Evolutionary conservation across 2,888 invertebrate genomes (phyloP).

Genomic region (Nezara viridula): DNA sequence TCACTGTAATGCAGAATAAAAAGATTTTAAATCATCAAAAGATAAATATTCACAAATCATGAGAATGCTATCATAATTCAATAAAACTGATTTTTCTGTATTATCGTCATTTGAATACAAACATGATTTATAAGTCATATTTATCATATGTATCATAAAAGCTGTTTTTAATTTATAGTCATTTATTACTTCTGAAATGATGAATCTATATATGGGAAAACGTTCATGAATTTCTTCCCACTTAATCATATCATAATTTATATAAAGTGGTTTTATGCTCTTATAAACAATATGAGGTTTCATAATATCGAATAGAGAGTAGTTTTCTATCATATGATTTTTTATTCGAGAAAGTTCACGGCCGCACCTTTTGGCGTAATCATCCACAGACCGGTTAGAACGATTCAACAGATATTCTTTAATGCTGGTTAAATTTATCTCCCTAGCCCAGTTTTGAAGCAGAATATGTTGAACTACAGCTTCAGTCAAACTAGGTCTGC

Average conservation of each 20-base stretch:
- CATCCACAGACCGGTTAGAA: neutral
- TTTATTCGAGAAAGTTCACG: neutral
- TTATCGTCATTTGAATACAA: neutral
- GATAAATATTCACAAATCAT: neutral
- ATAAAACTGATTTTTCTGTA: neutral
- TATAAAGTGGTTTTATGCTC: neutral
- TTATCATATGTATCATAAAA: neutral
- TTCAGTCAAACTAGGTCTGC: neutral
- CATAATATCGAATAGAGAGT: neutral
- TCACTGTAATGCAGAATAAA: neutral
- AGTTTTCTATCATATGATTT: neutral
- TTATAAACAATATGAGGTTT: neutral
- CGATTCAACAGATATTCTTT: neutral
- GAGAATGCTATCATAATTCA: neutral
- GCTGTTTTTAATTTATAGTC: neutral
- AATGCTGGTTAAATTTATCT: neutral
- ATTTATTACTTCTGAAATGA: neutral
- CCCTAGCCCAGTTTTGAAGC: neutral
- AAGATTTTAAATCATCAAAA: neutral
- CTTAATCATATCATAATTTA: neutral
- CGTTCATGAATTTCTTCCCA: neutral
- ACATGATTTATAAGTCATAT: neutral
- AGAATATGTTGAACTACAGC: neutral
- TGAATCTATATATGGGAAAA: neutral
- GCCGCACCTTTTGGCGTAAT: neutral